A percentile compares a stretch with the other conserved stretches of the same genome.
Conservation (phyloP, 2,888 invertebrate species). For the Cataglyphis altisquamis region DNA sequence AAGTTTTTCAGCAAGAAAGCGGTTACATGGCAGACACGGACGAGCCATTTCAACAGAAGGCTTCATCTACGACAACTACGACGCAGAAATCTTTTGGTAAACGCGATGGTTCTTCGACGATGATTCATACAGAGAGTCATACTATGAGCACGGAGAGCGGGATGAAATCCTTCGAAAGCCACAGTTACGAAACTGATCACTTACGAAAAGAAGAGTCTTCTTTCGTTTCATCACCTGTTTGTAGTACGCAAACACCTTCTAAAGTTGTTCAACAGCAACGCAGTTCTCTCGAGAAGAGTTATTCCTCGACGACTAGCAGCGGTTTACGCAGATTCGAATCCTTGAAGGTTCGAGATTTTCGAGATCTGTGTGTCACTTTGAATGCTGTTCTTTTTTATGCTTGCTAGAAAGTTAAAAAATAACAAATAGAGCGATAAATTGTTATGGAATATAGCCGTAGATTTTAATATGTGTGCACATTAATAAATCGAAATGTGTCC, state of each 20-base stretch:
- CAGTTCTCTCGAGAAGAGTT: slow-evolving; percentile 81
- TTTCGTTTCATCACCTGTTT: slow-evolving; percentile 56
- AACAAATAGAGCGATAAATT: slow-evolving; percentile 8
- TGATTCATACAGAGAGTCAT: slow-evolving; percentile 77
- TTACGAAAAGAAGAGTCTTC: slow-evolving; percentile 76
- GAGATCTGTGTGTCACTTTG: slow-evolving; percentile 44
- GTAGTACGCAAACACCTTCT: slow-evolving; percentile 55
- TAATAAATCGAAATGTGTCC: slow-evolving; percentile 9
- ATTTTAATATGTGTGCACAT: slow-evolving; percentile 20
- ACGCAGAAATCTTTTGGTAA: slow-evolving; percentile 79
- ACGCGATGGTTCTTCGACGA: slow-evolving; percentile 77
- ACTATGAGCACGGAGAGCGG: slow-evolving; percentile 82
- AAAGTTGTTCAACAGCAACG: slow-evolving; percentile 79
- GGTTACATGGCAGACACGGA: slow-evolving; percentile 92
- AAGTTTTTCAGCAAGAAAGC: slow-evolving; percentile 87
- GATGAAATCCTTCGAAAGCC: slow-evolving; percentile 81
- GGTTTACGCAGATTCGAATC: slow-evolving; percentile 79
- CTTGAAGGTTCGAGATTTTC: slow-evolving; percentile 82
- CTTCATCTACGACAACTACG: slow-evolving; percentile 50
- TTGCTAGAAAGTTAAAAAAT: slow-evolving; percentile 19
- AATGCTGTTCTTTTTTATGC: slow-evolving; percentile 15
- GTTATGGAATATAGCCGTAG: slow-evolving; percentile 1
- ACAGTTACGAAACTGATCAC: slow-evolving; percentile 78
- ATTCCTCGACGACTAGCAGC: slow-evolving; percentile 70
- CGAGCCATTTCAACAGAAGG: slow-evolving; percentile 87